Conservation (phyloP, 2,113 vertebrate genomes). For the Phyllostomus discolor region DNA sequence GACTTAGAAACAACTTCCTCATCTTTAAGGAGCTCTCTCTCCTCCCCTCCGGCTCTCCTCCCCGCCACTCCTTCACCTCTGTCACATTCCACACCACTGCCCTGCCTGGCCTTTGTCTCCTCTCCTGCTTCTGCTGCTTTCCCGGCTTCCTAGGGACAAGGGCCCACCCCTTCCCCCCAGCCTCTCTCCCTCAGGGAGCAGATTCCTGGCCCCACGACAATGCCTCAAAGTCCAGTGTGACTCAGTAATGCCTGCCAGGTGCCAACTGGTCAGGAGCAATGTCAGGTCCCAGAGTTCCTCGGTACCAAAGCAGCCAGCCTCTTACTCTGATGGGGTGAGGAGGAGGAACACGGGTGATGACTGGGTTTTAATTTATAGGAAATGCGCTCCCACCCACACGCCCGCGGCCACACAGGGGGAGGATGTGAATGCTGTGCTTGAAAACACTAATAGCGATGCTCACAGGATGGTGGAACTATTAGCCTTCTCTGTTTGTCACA, state of each 20-base stretch:
- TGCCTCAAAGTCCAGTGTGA: accelerated
- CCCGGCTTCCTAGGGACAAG: too few relatives aligned
- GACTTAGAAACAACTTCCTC: not conserved
- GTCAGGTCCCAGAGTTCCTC: not conserved
- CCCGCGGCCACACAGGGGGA: not conserved
- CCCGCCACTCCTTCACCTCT: not conserved
- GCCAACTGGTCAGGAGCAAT: not conserved
- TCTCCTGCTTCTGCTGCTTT: not conserved
- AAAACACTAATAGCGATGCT: not conserved
- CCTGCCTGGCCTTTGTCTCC: not conserved
- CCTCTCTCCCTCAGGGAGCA: not conserved
- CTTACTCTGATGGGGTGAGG: not conserved
- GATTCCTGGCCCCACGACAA: accelerated
- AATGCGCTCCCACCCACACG: not conserved
- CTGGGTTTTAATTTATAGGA: not conserved
- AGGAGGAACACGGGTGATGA: not conserved
- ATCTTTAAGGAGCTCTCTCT: not conserved
- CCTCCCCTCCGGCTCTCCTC: not conserved
- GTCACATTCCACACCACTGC: accelerated
- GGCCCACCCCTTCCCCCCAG: too few relatives aligned
- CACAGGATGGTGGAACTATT: not conserved
- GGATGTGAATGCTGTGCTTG: not conserved
- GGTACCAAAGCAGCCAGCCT: not conserved
- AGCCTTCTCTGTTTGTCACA: not conserved
- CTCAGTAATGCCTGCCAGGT: accelerated